Base-by-base conservation (phyloP, 92 coral and sea anemone genomes). In the Desmophyllum pertusum region DNA sequence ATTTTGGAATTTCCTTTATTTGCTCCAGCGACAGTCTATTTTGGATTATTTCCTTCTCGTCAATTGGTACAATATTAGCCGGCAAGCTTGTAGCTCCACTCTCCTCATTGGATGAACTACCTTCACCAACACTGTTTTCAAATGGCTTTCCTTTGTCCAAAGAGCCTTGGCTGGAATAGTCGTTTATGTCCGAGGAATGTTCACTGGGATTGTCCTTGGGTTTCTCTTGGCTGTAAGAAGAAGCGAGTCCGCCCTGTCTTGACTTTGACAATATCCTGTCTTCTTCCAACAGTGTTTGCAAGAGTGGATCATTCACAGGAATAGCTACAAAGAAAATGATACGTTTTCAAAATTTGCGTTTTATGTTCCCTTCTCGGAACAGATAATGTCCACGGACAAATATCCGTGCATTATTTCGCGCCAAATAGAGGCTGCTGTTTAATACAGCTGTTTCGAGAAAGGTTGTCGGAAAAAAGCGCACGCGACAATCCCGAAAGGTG, bases 1-100 rank as follows among this genome's bases (percentile, higher is more conserved):
- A 96, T 71, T 93, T 83, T 52, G 98, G 98, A 68, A 92, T 81
- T 61, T 86, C 89, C 80, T 81, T 93, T 23, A 96, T 92, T 63
- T 73, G 85, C n/a, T 96, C 98, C 59, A 87, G 29, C 29, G 96
- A 83, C 76, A 96, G 86, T 65, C 93, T 91, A 75, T 90, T 93
- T 43, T 88, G 82, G 63, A 86, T 51, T 19, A 94, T 96, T 46
- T 89, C 91, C 65, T 90, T 88, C 75, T 96, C 93, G 55, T 91
- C 91, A 48, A 94, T 42, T 62, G 95, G 87, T 25, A 67, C 69
- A 31, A 94, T 86, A 40, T 82, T 36, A 3, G 85, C 55, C 4
- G 77, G 87, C 13, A 94, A 65, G 17, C 64, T 29, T 35, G 59
- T 17, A 29, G 53, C 35, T 38, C 57, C 43, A 25, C 70, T 57